Evolutionary conservation across 2,797 vertebrate species (phyloP), one percentile per base, ranked within the genome.

Genomic region (Phalanger gymnotis): DNA sequence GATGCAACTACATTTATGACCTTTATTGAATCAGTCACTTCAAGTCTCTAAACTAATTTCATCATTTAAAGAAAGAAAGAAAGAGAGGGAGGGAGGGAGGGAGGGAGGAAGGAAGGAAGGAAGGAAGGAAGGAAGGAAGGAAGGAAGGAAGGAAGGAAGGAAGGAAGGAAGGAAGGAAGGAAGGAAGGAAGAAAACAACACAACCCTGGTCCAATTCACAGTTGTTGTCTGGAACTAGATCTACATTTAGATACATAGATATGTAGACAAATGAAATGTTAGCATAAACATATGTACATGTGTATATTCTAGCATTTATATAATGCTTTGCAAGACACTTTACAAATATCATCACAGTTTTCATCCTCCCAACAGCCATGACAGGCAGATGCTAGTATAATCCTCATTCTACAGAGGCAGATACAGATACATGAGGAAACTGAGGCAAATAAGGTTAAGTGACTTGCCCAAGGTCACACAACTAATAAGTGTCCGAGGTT

Each of bases 1-100:
- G 34, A n/a, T n/a, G 61, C 13, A 66, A n/a, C 2, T 16, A n/a
- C 0, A 81, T 47, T 22, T 81, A 25, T 7, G 19, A 47, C n/a
- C 19, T 47, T 22, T 47, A 81, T 81, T n/a, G 47, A 81, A 47
- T 81, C n/a, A 14, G n/a, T 93, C 54, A 93, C 31, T 66, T 52
- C 90, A 51, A 73, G 81, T 92, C 81, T 94, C 94, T 97, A 94
- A 95, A 90, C 97, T 93, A 57, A 57, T 54, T 92, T 95, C 54
- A 47, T 91, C 90, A 92, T 94, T 89, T n/a, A 54, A 54, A 22
- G 16, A 53, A 5, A 53, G 11, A 53, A 16, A 54, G 0, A 54
- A 22, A 53, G 53, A 53, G 11, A 10, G 53, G 11, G 11, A 53
- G 53, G 53, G 11, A 53, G 53, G 53, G 11, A 53, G 53, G 53